Evolutionary conservation across 2,797 vertebrate genomes (phyloP), one percentile per base, ranked within the genome.

Genomic region (Sarcoramphus papa): DNA sequence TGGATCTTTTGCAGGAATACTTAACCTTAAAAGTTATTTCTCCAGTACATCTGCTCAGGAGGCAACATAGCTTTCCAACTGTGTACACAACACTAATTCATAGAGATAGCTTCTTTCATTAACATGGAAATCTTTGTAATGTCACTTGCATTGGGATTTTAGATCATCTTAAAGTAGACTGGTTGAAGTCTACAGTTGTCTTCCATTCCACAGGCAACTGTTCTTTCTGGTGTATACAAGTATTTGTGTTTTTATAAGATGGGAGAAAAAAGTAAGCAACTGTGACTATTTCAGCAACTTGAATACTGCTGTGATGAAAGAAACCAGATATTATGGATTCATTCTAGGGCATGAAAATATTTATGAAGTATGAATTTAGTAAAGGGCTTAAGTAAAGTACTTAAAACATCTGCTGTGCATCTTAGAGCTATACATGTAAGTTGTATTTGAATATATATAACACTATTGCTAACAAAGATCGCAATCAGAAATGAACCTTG

Each of bases 371-470:
- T 82, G 41, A 93, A 56, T 80, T 90, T 84, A 64, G 81, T 79
- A 70, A 86, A 95, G 48, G 17, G 23, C 53, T 79, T 56, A 41
- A 94, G 14, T 76, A 31, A 59, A 88, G 68, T 59, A 81, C 64
- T 89, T 77, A 13, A 57, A 96, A 13, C 65, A 76, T 81, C 92
- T 93, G 35, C 73, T 57, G 51, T 88, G 63, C 43, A 41, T 89
- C 70, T 85, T 64, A 60, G 5, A 82, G 81, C 72, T n/a, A 6
- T 41, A 19, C 31, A 27, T 25, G 12, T 27, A 77, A 67, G 62
- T 73, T 92, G 81, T 67, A 84, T 91, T 94, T 92, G 67, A 93
- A 86, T 92, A 28, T 33, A 63, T 83, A 54, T 67, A 76, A 86
- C 37, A 16, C 47, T 50, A 23, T 40, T 70, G 74, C 76, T 64